Conservation (phyloP, 2,113 vertebrate species). For the Lamprologus sp. region DNA sequence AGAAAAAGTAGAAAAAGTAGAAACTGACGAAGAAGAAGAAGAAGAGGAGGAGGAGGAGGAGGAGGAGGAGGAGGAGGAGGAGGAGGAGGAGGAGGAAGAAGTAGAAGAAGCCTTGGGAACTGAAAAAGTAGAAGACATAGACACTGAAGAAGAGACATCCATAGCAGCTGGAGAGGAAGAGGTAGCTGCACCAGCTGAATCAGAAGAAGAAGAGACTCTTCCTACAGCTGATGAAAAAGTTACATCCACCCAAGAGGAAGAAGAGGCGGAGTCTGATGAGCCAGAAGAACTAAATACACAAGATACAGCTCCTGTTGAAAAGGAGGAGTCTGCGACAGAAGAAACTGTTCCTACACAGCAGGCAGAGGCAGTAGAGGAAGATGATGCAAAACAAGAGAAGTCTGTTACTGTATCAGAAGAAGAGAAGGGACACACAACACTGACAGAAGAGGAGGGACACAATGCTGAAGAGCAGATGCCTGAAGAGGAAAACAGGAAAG, state of each 20-base stretch:
- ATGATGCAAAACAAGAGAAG: not conserved
- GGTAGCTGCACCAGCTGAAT: not conserved
- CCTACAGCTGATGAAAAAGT: not conserved
- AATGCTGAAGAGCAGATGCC: not conserved
- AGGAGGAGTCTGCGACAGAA: not conserved
- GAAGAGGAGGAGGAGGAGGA: not conserved
- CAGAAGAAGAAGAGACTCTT: not conserved
- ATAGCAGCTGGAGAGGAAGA: not conserved
- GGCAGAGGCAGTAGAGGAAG: not conserved
- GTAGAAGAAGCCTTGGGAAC: not conserved
- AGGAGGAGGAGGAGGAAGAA: fast-evolving
- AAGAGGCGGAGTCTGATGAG: not conserved
- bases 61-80: not conserved
- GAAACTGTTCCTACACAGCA: not conserved
- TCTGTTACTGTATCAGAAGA: not conserved
- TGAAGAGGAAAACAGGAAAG: not conserved
- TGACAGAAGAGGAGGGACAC: not conserved
- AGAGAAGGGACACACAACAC: not conserved
- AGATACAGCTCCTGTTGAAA: not conserved
- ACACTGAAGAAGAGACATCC: not conserved
- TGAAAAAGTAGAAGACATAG: not conserved
- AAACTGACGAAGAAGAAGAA: not conserved
- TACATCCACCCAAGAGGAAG: not conserved
- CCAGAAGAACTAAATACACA: not conserved
- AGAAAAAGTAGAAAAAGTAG: not conserved